These are phyloP conservation scores for Synanthedon myopaeformis DNA, from an alignment of 2,888 invertebrate species.

Conservation along the genomic window DNA sequence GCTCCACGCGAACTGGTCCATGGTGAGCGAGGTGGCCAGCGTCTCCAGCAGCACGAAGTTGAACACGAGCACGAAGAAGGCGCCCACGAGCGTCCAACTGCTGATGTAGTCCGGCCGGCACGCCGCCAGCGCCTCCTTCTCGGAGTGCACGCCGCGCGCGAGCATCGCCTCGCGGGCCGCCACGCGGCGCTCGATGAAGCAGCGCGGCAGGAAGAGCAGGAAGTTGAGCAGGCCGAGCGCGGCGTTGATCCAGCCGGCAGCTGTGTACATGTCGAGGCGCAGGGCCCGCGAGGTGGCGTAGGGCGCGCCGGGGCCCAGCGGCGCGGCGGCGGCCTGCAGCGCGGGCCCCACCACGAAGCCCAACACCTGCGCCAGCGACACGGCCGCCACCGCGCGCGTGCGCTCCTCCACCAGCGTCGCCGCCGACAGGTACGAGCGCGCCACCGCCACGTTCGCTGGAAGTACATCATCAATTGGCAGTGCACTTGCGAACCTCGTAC, in stretches of 20 bases:
- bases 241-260: slow-evolving; percentile 88
- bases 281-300: slow-evolving; percentile 58
- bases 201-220: slow-evolving; percentile 77
- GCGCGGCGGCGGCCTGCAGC: slow-evolving; percentile 83
- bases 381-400: slow-evolving; percentile 85
- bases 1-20: slow-evolving; percentile 91
- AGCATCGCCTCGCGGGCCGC: slow-evolving; percentile 85
- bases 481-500: too few species aligned
- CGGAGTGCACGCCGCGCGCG: slow-evolving; percentile 74
- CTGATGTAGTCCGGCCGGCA: slow-evolving; percentile 80
- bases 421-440: slow-evolving; percentile 85
- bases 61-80: slow-evolving; percentile 87
- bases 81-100: slow-evolving; percentile 81
- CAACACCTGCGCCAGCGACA: slow-evolving; percentile 86
- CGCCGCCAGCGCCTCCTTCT: slow-evolving; percentile 78
- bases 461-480: background rate
- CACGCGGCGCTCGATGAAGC: slow-evolving; percentile 81
- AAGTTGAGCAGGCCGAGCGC: slow-evolving; percentile 79
- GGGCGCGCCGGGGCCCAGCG: slow-evolving; percentile 73
- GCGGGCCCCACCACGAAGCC: slow-evolving; percentile 90
- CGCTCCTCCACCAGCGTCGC: slow-evolving; percentile 85
- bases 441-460: slow-evolving; percentile 85
- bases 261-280: slow-evolving; percentile 88
- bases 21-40: slow-evolving; percentile 84
- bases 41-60: slow-evolving; percentile 91